Conservation (phyloP, 2,113 vertebrate species). For the Quiscalus mexicanus region DNA sequence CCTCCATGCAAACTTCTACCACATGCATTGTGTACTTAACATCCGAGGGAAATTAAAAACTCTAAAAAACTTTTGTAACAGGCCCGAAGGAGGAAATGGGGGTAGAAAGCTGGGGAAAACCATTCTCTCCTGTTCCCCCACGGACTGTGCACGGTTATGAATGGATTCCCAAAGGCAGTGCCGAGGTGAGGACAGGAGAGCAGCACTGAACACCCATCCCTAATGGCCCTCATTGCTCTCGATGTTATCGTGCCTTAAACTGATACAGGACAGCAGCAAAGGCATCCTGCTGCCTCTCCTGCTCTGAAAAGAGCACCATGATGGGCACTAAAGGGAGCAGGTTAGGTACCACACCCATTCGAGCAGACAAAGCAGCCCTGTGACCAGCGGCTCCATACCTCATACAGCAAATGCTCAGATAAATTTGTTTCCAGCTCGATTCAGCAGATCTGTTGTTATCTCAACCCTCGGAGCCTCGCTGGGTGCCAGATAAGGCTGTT, state of each 20-base stretch:
- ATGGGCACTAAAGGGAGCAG: not conserved
- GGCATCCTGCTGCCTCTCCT: not conserved
- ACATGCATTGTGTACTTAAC: not conserved
- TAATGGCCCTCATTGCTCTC: not conserved
- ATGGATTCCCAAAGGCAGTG: not conserved
- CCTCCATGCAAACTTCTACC: not conserved
- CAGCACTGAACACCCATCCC: not conserved
- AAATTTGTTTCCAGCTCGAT: not conserved
- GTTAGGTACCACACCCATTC: not conserved
- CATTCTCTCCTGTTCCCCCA: not conserved
- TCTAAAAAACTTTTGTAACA: not conserved
- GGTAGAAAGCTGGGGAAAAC: not conserved
- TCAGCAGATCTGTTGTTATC: not conserved
- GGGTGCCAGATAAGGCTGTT: not conserved
- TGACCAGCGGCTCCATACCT: not conserved
- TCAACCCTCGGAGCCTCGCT: not conserved
- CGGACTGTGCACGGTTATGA: not conserved
- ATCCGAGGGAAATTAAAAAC: not conserved
- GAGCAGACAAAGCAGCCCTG: not conserved
- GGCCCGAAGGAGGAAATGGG: not conserved
- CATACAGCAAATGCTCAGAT: not conserved
- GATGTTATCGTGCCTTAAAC: not conserved
- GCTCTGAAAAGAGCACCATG: rapidly evolving
- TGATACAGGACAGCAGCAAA: not conserved
- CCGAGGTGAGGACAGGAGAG: not conserved